Conservation (phyloP, 2,888 invertebrate genomes). For the Ecliptopera silaceata region DNA sequence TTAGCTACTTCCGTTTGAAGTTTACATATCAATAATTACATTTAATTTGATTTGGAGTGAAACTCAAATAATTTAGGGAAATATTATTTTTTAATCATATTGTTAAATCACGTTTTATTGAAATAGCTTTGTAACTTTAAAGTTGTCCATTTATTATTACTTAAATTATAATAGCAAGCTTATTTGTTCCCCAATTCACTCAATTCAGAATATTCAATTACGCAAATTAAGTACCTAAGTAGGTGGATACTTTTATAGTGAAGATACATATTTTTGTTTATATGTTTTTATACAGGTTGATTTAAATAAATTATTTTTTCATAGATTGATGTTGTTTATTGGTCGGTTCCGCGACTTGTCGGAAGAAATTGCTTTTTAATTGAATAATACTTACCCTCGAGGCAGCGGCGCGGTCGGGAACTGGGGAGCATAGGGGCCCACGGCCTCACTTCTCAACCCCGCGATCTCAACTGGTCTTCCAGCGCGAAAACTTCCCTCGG, state of each 20-base stretch:
- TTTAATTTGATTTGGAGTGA: slow-evolving; percentile 9
- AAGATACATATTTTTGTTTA: slow-evolving; percentile 13
- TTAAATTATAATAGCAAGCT: slow-evolving; percentile 1
- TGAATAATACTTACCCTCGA: slow-evolving; percentile 79
- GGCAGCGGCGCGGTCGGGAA: slow-evolving; percentile 53
- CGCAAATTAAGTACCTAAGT: slow-evolving; percentile 7
- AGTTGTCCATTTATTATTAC: neutral
- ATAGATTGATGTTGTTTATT: slow-evolving; percentile 43
- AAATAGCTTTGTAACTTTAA: neutral
- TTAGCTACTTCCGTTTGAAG: slow-evolving; percentile 22
- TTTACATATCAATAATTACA: slow-evolving; percentile 12
- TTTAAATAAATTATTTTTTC: slow-evolving; percentile 21
- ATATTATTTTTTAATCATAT: neutral
- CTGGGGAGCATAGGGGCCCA: slow-evolving; percentile 58
- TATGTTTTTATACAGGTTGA: slow-evolving; percentile 6
- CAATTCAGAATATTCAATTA: slow-evolving; percentile 16
- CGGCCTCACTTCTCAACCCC: slow-evolving; percentile 70
- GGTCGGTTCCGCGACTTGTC: slow-evolving; percentile 53
- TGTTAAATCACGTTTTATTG: neutral
- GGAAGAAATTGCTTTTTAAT: slow-evolving; percentile 80
- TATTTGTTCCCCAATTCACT: slow-evolving; percentile 8
- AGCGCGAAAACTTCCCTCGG: slow-evolving; percentile 79
- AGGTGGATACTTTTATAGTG: slow-evolving; percentile 13
- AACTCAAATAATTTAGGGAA: neutral
- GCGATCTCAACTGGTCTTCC: slow-evolving; percentile 76